Evolutionary conservation across 1,140 invertebrate species (phyloP), one percentile per base, ranked within the genome.

Genomic region (Diabrotica virgifera): DNA sequence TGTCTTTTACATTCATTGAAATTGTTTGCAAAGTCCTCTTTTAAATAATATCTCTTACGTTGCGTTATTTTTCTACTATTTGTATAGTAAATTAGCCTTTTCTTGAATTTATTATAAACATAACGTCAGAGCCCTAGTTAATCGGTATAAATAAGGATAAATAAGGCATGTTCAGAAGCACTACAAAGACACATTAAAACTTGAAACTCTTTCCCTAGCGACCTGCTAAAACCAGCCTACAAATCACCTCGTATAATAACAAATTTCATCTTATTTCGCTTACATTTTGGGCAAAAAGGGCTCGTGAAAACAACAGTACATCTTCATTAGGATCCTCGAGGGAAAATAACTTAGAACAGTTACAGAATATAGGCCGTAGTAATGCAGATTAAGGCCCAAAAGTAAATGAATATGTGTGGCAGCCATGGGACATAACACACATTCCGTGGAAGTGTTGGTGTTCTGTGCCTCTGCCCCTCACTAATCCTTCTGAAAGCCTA

Each of bases 361-460:
- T 62, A 62, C 24, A 10, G 60, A 62, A 37, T 50, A 55, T 54
- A 54, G 60, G 60, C 51, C 24, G 35, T 14, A 24, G 60, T 62
- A 54, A 62, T 62, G 60, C 60, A 62, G 60, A 62, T 62, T 62
- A 62, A 14, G 60, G 52, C 51, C 60, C 38, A 35, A 59, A 59
- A 62, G 60, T 62, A 62, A 62, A 62, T 62, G 60, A 62, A 62
- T 62, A 62, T 62, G 60, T 62, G 60, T 62, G 60, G 60, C 52
- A 54, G 60, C 13, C 52, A 50, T 62, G 60, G 60, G 60, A 62
- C 60, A 62, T 24, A 62, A 62, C 60, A 62, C 51, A 62, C 52
- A 62, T 62, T 62, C 36, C 36, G 60, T 13, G 37, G 37, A 62
- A 50, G 52, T 46, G 51, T 55, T 38, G 52, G 36, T 24, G 24